Evolutionary conservation across 53 echinoderm and acorn worm species (phyloP), one percentile per base, ranked within the genome.

Genomic region (Paelopatides confundens): DNA sequence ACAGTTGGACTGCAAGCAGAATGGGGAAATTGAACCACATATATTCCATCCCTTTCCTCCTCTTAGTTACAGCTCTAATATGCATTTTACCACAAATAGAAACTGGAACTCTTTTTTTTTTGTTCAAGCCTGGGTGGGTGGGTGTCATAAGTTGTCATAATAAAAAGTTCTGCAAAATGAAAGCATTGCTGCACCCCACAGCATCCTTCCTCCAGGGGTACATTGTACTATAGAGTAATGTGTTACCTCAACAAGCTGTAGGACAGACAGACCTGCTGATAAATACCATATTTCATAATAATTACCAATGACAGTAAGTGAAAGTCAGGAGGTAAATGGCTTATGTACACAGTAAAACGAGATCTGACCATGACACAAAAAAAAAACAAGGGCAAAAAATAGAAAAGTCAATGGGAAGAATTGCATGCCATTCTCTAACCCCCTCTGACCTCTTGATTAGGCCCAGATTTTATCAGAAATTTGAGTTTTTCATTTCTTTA

Each of bases 291-390:
- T 74, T 23, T 46, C 74, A 74, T 26, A 38, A 39, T 74, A 74
- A 74, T 74, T 74, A 40, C n/a, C 35, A 40, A 74, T 74, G 74
- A 36, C 74, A 74, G 74, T 46, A 74, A 74, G 18, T 74, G 47
- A 58, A 23, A 46, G 28, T 26, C 46, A 74, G 47, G 74, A 68
- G 68, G 68, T 35, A 33, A 35, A 32, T 26, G 37, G 8, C 28
- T 47, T 40, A 74, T 74, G 46, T 74, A 74, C 40, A 39, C 40
- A 74, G 30, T 39, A 74, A 39, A 74, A 4, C 14, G 39, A 23
- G 58, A 74, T 46, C 74, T 74, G 74, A 74, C 74, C 74, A 74
- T 74, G 74, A 46, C 74, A 74, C 46, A 39, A 39, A 74, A 74
- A 74, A 74, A 15, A n/a, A 39, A 14, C 74, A 74, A 23, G 58